Base-by-base conservation (phyloP, 2,797 vertebrate species). In the Periparus ater region DNA sequence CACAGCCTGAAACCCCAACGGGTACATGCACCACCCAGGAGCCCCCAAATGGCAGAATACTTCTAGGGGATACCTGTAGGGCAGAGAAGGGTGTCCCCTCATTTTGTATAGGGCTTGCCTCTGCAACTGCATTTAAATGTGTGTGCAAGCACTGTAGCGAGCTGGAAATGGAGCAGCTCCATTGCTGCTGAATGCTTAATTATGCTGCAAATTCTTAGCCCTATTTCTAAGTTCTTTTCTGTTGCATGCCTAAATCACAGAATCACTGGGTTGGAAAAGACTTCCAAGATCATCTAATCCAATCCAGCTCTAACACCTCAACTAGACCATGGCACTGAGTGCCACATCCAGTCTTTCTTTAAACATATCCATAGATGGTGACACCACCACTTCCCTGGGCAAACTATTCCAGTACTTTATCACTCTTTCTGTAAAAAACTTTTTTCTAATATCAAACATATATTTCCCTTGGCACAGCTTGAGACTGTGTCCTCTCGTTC, bases 11-110 rank as follows among this genome's bases (percentile, higher is more conserved):
- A 58, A 29, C 3, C 17, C 4, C 4, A 72, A 22, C 12, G 23
- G 45, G 6, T n/a, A 4, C 22, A 34, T 61, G 45, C 32, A n/a
- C 0, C 0, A 48, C 17, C 10, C 22, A 79, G 30, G 48, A 65
- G 18, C 13, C 10, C 23, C 60, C 25, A n/a, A 6, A 54, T 1
- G 44, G 29, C 14, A 55, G 50, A 25, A n/a, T 67, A 8, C 4
- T 53, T 67, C 30, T 26, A 45, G 36, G 21, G 36, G 23, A 58
- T n/a, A 38, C 4, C 44, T 29, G 2, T 3, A 27, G 23, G 32
- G 26, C 21, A 65, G 11, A 50, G 38, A 62, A 74, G n/a, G 5
- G 7, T 17, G 14, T 53, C 57, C 67, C 36, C 11, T 71, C 17
- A 26, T 71, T 74, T 58, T 0, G 0, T 16, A 25, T 2, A n/a